A percentile compares a stretch with the other conserved stretches of the same genome.
Evolutionary conservation across 1,140 invertebrate species (phyloP).

Genomic region (Papilio aristodemus): DNA sequence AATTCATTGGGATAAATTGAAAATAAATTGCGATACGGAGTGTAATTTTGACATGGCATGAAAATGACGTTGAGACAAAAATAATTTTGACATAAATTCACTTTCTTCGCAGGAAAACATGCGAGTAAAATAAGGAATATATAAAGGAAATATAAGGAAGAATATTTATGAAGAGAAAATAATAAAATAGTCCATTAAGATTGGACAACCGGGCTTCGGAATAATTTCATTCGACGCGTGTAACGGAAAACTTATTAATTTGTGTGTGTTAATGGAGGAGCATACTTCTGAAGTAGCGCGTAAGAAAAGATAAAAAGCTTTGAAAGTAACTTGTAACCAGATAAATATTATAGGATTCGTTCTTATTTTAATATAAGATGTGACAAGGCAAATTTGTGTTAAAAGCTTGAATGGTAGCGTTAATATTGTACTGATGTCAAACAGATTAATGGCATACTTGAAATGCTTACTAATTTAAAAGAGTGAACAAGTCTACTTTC

Average conservation of each 20-base stretch:
- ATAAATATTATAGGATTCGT: not conserved
- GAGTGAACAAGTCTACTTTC: too few species aligned
- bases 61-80: not conserved
- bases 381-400: not conserved
- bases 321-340: constrained; percentile 12
- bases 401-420: not conserved
- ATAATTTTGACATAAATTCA: not conserved
- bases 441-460: too few species aligned
- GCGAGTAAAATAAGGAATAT: constrained; percentile 1
- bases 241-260: constrained; percentile 15
- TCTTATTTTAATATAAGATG: not conserved
- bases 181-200: constrained; percentile 2
- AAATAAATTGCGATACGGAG: not conserved
- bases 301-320: constrained; percentile 7
- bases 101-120: not conserved
- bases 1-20: not conserved
- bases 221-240: constrained; percentile 7
- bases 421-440: not conserved
- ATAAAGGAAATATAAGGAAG: not conserved
- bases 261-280: constrained; percentile 1
- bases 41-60: not conserved
- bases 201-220: not conserved
- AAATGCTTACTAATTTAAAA: too few species aligned
- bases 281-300: not conserved
- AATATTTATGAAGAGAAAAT: constrained; percentile 12